Evolutionary conservation across 2,113 vertebrate genomes (phyloP).

Genomic region (Platanista minor): DNA sequence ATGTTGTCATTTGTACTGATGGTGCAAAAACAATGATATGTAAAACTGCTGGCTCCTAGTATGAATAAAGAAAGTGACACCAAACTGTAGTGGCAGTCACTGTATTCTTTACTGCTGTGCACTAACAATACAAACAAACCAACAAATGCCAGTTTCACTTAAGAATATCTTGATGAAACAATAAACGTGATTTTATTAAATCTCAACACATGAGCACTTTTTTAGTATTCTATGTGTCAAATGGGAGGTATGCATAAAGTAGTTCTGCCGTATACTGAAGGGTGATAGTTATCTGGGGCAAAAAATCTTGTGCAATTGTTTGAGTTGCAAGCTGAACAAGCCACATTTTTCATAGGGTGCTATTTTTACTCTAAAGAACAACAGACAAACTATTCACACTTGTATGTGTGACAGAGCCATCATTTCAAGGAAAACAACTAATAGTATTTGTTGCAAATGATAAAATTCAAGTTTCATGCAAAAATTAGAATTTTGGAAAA

Average conservation of each 20-base stretch:
- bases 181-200: not conserved
- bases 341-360: not conserved
- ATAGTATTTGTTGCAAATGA: not conserved
- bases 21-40: not conserved
- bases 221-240: not conserved
- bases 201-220: not conserved
- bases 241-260: not conserved
- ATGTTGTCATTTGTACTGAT: not conserved
- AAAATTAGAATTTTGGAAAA: slow-evolving; percentile 27
- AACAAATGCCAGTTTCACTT: not conserved
- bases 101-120: not conserved
- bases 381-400: not conserved
- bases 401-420: not conserved
- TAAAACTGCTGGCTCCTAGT: not conserved
- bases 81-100: not conserved
- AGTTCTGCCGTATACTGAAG: not conserved
- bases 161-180: not conserved
- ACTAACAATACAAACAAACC: not conserved
- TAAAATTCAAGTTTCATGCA: not conserved
- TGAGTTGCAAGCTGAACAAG: not conserved
- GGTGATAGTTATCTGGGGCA: not conserved
- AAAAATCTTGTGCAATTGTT: not conserved
- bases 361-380: not conserved
- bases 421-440: not conserved
- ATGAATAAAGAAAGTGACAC: not conserved